These are phyloP conservation scores for Nomia melanderi DNA, from an alignment of 1,140 invertebrate genomes.

Conservation along the genomic window DNA sequence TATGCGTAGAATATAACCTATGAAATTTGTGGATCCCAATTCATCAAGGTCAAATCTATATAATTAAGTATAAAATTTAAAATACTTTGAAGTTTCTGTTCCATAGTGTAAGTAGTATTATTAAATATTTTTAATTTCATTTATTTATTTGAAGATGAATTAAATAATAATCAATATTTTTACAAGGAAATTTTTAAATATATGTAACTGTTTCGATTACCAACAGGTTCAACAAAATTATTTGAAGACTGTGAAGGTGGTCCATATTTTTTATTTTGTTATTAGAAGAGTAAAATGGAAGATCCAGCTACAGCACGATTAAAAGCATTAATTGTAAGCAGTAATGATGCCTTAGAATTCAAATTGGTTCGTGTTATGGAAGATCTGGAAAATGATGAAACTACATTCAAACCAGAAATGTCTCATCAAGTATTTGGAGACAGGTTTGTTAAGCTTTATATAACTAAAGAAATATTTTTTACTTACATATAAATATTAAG, in stretches of 20 bases:
- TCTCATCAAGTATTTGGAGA: slow-evolving; percentile 97
- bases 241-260: neutral
- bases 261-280: slow-evolving; percentile 3
- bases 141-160: neutral
- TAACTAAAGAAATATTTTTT: neutral
- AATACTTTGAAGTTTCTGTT: neutral
- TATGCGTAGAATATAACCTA: slow-evolving; percentile 25
- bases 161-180: neutral
- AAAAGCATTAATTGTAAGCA: slow-evolving; percentile 84
- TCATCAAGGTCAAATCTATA: slow-evolving; percentile 29
- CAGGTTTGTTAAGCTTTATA: slow-evolving; percentile 78
- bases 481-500: neutral
- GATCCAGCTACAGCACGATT: slow-evolving; percentile 80
- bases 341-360: slow-evolving; percentile 88
- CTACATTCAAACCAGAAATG: slow-evolving; percentile 92
- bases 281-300: slow-evolving; percentile 73
- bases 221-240: slow-evolving; percentile 1
- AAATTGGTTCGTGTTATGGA: slow-evolving; percentile 87
- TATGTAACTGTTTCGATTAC: neutral
- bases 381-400: slow-evolving; percentile 88
- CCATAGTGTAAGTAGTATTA: neutral
- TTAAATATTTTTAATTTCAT: neutral
- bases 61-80: neutral
- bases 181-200: neutral
- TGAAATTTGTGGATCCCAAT: neutral